Conservation (phyloP, 2,888 invertebrate genomes). For the Ramazzottius varieornatus region DNA sequence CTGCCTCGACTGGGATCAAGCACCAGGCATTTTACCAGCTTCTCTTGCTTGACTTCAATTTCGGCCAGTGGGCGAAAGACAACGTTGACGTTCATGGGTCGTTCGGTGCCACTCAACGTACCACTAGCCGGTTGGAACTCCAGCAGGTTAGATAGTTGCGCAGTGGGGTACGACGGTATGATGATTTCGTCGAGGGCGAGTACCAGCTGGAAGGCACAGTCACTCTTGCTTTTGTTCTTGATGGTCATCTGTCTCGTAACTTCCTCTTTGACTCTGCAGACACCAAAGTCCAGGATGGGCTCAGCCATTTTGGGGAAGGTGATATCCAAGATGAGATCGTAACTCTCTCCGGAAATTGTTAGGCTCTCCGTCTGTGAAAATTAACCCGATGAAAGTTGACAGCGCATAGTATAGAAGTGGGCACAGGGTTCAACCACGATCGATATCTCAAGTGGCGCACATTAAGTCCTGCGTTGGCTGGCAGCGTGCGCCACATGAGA, state of each 20-base stretch:
- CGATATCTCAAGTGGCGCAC: too few relatives aligned
- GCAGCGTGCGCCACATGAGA: too few relatives aligned
- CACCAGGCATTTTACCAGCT: not conserved
- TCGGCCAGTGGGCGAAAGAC: not conserved
- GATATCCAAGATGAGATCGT: slow-evolving; percentile 1
- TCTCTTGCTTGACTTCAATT: not conserved
- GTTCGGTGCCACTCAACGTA: not conserved
- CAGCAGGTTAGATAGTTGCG: not conserved
- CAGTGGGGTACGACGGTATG: too few relatives aligned
- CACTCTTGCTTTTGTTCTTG: not conserved
- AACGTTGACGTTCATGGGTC: not conserved
- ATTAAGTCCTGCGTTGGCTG: too few relatives aligned
- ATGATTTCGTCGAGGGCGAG: not conserved
- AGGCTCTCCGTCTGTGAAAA: not conserved
- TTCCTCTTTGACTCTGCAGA: not conserved
- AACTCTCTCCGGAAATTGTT: not conserved
- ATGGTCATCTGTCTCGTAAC: not conserved
- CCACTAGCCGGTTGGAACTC: not conserved
- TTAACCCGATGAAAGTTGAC: too few relatives aligned
- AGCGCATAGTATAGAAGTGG: too few relatives aligned
- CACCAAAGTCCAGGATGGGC: not conserved
- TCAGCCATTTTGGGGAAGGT: not conserved
- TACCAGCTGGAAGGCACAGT: not conserved
- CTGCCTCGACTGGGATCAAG: not conserved
- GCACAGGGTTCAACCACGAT: too few relatives aligned